Conservation (phyloP, 2,797 vertebrate genomes). For the Squalus acanthias region DNA sequence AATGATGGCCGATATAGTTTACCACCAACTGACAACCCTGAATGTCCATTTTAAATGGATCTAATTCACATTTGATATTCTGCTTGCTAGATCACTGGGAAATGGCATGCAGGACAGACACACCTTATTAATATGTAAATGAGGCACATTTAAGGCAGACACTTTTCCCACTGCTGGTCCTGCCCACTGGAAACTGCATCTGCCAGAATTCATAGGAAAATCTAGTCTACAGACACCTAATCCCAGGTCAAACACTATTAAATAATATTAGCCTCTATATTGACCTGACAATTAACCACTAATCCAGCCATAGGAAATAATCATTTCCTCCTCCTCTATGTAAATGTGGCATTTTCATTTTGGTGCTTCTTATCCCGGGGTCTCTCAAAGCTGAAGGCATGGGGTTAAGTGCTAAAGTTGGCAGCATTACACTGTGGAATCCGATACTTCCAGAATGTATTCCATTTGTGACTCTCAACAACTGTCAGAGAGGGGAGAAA, state of each 20-base stretch:
- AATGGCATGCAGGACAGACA: neutral
- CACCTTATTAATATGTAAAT: neutral
- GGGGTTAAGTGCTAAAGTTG: neutral
- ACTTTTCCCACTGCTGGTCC: neutral
- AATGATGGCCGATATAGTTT: no score
- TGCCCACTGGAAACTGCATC: neutral
- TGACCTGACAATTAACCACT: neutral
- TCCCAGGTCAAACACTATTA: neutral
- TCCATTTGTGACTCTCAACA: slow-evolving; percentile 11
- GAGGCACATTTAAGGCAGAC: neutral
- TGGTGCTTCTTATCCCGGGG: neutral
- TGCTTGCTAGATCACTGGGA: neutral
- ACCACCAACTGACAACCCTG: neutral
- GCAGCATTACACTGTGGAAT: neutral
- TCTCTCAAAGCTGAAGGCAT: neutral
- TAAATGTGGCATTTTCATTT: neutral
- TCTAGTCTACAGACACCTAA: neutral
- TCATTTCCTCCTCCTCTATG: neutral
- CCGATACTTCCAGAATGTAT: neutral
- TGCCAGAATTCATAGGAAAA: neutral
- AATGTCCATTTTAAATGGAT: neutral
- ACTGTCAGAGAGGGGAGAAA: neutral
- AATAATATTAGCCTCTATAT: neutral
- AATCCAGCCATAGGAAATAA: no score
- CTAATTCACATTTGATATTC: neutral